Evolutionary conservation across 1,140 invertebrate genomes (phyloP).

Genomic region (Antheraea mylitta): DNA sequence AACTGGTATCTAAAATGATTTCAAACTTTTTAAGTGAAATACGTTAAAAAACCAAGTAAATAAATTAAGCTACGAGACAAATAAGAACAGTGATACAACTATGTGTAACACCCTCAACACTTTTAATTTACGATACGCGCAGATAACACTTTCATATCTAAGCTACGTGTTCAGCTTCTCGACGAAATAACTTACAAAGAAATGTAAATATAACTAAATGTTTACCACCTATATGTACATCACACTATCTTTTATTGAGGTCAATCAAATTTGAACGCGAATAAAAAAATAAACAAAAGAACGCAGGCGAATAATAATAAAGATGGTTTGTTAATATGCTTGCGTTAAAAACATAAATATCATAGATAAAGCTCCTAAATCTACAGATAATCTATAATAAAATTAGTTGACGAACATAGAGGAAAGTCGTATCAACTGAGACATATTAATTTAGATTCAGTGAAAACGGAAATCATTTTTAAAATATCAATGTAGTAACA

Average conservation of each 20-base stretch:
- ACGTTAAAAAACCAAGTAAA: neutral
- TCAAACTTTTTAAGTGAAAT: constrained; percentile 1
- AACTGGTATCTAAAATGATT: too few species aligned
- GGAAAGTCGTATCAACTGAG: constrained; percentile 8
- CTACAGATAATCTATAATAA: constrained; percentile 16
- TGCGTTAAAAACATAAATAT: constrained; percentile 1
- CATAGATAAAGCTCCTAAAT: constrained; percentile 18
- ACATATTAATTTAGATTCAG: neutral
- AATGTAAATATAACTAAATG: neutral
- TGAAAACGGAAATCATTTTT: neutral
- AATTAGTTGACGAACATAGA: constrained; percentile 21
- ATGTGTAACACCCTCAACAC: constrained; percentile 10
- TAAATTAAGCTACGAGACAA: neutral
- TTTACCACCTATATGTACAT: neutral
- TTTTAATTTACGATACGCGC: constrained; percentile 2
- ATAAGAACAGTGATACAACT: neutral
- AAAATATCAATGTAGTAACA: neutral
- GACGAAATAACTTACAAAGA: neutral
- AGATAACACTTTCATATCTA: constrained; percentile 11
- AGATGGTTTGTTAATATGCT: neutral
- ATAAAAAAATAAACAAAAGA: constrained; percentile 14
- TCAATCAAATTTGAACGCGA: constrained; percentile 21
- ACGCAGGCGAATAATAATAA: constrained; percentile 6
- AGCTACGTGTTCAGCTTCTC: constrained; percentile 3
- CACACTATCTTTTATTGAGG: constrained; percentile 13